phyloP scores from a whole-genome alignment of 1,140 invertebrate genomes.

The Drosophila arawakana region DNA sequence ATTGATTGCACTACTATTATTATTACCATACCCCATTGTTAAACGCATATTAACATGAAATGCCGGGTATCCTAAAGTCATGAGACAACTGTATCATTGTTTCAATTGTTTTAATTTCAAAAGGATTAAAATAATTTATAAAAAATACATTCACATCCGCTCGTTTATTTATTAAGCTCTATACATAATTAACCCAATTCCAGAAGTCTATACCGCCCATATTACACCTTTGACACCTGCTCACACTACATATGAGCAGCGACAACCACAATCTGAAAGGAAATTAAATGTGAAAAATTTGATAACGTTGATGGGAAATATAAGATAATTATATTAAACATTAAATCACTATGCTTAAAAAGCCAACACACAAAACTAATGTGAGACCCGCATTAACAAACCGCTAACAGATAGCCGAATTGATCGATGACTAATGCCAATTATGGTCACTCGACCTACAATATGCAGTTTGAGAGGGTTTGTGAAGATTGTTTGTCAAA shows the following conservation, averaged over 20 bases:
- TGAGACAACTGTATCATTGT: too few relatives aligned
- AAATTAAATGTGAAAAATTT: slow-evolving; percentile 64
- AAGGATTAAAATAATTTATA: background rate
- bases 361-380: slow-evolving; percentile 38
- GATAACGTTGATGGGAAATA: slow-evolving; percentile 4
- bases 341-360: slow-evolving; percentile 51
- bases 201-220: slow-evolving; percentile 10
- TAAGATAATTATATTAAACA: slow-evolving; percentile 31
- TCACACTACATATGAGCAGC: slow-evolving; percentile 6
- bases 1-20: too few relatives aligned
- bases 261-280: slow-evolving; percentile 43
- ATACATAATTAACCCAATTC: slow-evolving; percentile 9
- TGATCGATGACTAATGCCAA: slow-evolving; percentile 70
- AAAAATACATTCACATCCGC: background rate
- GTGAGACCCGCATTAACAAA: slow-evolving; percentile 53
- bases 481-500: slow-evolving; percentile 64
- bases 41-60: too few relatives aligned
- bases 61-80: too few relatives aligned
- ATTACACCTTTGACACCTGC: slow-evolving; percentile 28
- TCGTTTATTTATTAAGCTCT: background rate
- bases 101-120: too few relatives aligned
- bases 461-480: slow-evolving; percentile 7
- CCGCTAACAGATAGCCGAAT: slow-evolving; percentile 7
- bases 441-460: slow-evolving; percentile 68
- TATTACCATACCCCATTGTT: too few relatives aligned